phyloP scores from a whole-genome alignment of 1,140 invertebrate genomes.

The Cylas formicarius region DNA sequence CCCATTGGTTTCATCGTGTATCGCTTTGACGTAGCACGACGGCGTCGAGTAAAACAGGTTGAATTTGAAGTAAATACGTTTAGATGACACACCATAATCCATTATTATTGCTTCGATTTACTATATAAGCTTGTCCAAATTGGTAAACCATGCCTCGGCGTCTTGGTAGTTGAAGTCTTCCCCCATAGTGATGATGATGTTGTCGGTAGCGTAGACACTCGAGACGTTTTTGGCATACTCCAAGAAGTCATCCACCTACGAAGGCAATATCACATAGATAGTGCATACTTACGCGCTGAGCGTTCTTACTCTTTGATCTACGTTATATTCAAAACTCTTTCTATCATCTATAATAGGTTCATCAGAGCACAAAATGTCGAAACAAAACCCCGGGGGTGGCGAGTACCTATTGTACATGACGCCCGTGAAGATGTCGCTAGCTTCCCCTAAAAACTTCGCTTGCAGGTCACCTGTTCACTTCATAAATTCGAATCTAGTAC shows the following conservation, averaged over 20 bases:
- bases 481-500: too few relatives aligned
- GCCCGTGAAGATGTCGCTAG: slow-evolving; percentile 61
- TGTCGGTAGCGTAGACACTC: slow-evolving; percentile 53
- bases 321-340: slow-evolving; percentile 64
- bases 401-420: slow-evolving; percentile 70
- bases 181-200: slow-evolving; percentile 87
- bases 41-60: slow-evolving; percentile 95
- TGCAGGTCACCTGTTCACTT: too few relatives aligned
- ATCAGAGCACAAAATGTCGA: slow-evolving; percentile 75
- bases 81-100: background rate
- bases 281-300: too few relatives aligned
- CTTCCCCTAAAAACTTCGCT: slow-evolving; percentile 48
- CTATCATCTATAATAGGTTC: slow-evolving; percentile 72
- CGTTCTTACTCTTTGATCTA: slow-evolving; percentile 57
- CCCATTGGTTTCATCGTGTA: slow-evolving; percentile 55
- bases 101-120: slow-evolving; percentile 42
- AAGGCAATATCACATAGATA: too few relatives aligned
- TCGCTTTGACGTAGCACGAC: slow-evolving; percentile 80
- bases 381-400: slow-evolving; percentile 84
- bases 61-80: slow-evolving; percentile 17
- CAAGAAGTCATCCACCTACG: slow-evolving; percentile 53
- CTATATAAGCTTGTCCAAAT: slow-evolving; percentile 85
- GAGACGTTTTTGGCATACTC: slow-evolving; percentile 44
- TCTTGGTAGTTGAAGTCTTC: slow-evolving; percentile 86
- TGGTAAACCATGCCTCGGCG: slow-evolving; percentile 76